A percentile compares a stretch with the other conserved stretches of the same genome.
phyloP scores from a whole-genome alignment of 1,140 invertebrate genomes.

The Ceratina calcarata region DNA sequence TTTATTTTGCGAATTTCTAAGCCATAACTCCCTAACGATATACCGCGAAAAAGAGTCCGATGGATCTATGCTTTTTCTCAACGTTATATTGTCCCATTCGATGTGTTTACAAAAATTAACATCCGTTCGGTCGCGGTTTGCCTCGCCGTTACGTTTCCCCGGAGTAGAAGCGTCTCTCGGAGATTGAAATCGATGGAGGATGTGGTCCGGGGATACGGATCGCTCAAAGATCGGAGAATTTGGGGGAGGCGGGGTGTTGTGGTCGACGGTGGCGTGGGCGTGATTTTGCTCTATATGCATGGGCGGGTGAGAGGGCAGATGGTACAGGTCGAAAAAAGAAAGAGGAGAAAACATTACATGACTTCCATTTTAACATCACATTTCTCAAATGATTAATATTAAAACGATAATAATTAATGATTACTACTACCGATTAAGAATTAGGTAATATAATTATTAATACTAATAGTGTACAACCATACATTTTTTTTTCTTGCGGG shows the following conservation, averaged over 20 bases:
- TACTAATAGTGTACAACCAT: slow-evolving; percentile 81
- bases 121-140: slow-evolving; percentile 75
- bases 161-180: slow-evolving; percentile 14
- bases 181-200: slow-evolving; percentile 4
- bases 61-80: slow-evolving; percentile 55
- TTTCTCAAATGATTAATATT: slow-evolving; percentile 79
- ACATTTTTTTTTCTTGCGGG: slow-evolving; percentile 66
- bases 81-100: slow-evolving; percentile 62
- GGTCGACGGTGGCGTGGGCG: background rate
- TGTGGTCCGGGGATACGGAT: slow-evolving; percentile 16
- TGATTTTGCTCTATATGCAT: slow-evolving; percentile 19
- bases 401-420: slow-evolving; percentile 78
- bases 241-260: background rate
- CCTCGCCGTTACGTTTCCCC: slow-evolving; percentile 61
- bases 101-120: slow-evolving; percentile 69
- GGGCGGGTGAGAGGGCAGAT: background rate
- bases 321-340: slow-evolving; percentile 42
- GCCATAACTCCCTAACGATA: slow-evolving; percentile 78
- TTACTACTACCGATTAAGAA: slow-evolving; percentile 78
- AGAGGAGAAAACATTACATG: slow-evolving; percentile 77
- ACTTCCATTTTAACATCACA: slow-evolving; percentile 76
- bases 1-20: slow-evolving; percentile 78
- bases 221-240: slow-evolving; percentile 53
- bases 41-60: slow-evolving; percentile 69
- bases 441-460: slow-evolving; percentile 78